Conservation (phyloP, 2,113 vertebrate genomes). For the Calidris pugnax region DNA sequence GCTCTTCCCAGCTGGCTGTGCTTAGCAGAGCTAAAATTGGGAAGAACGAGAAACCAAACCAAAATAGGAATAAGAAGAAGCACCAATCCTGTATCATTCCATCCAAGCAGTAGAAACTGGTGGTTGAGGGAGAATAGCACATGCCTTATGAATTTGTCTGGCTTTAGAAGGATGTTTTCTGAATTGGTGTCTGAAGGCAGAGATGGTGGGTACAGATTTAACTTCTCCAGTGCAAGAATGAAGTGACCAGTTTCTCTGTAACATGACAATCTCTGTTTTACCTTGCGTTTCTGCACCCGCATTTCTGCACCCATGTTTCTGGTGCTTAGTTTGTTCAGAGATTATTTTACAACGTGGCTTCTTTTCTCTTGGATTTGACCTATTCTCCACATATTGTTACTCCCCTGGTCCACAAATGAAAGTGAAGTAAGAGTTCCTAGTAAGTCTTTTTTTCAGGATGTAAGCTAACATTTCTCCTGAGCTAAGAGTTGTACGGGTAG, state of each 20-base stretch:
- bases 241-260: accelerated
- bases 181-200: background rate
- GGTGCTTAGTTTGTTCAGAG: background rate
- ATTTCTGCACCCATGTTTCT: background rate
- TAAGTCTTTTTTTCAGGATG: background rate
- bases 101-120: background rate
- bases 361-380: background rate
- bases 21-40: background rate
- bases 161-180: background rate
- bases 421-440: background rate
- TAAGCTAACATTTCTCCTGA: background rate
- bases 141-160: background rate
- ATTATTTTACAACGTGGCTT: background rate
- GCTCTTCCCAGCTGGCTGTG: background rate
- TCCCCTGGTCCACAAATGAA: background rate
- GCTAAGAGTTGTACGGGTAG: background rate
- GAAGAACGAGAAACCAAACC: background rate
- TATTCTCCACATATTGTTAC: background rate
- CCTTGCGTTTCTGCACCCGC: background rate
- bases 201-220: background rate
- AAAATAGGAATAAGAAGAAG: background rate
- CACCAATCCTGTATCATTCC: background rate
- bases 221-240: background rate
- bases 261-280: background rate
- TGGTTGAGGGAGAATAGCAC: background rate